Evolutionary conservation across 2,888 invertebrate species (phyloP).

Genomic region (Teleogryllus oceanicus): DNA sequence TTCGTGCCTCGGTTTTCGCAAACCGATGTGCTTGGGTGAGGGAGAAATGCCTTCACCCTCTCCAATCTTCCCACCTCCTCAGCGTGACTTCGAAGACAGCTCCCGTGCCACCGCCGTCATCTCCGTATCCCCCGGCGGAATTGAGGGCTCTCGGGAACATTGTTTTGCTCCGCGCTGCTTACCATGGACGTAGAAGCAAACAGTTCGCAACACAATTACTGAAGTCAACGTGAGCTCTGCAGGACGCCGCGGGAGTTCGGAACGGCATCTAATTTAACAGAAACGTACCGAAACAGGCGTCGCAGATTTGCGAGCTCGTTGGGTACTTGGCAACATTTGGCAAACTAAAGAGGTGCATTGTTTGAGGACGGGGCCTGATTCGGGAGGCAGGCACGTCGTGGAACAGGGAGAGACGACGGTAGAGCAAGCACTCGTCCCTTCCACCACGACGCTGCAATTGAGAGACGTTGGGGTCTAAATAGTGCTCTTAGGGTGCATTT

Average conservation of each 20-base stretch:
- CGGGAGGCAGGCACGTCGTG: neutral
- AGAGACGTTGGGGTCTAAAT: neutral
- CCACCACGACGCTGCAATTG: neutral
- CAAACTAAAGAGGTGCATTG: conserved; percentile 2
- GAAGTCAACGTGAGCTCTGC: neutral
- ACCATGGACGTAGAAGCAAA: neutral
- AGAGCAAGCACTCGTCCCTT: neutral
- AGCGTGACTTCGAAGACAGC: conserved; percentile 12
- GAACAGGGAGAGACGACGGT: neutral
- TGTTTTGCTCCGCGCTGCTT: neutral
- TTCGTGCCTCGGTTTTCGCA: no score
- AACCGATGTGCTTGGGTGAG: no score
- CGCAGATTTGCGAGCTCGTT: conserved; percentile 18
- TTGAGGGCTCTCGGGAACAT: conserved; percentile 9
- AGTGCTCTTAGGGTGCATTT: no score
- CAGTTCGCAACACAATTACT: conserved; percentile 10
- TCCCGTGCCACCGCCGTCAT: neutral
- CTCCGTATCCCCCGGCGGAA: neutral
- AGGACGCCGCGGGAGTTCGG: neutral
- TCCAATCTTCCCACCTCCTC: neutral
- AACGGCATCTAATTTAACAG: conserved; percentile 2
- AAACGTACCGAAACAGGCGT: neutral
- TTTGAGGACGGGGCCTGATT: neutral
- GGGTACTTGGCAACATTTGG: conserved; percentile 18
- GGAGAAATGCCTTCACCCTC: no score